Evolutionary conservation across 2,113 vertebrate species (phyloP).

Genomic region (Clupea harengus): DNA sequence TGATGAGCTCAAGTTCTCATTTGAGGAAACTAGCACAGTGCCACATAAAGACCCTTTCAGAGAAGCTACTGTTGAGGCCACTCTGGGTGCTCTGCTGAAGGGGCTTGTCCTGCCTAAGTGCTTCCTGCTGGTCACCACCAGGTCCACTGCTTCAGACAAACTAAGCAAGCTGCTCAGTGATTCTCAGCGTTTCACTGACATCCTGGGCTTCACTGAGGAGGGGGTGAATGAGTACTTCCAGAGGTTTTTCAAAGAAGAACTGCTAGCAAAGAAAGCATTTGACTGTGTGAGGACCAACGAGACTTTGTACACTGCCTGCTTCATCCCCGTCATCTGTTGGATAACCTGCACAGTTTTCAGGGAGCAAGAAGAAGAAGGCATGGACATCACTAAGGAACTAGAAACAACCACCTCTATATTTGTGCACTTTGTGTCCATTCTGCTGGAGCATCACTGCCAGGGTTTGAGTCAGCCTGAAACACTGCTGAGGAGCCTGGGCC

Average conservation of each 20-base stretch:
- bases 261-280: constrained; percentile 18
- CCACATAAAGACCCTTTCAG: constrained; percentile 37
- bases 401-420: constrained; percentile 24
- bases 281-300: constrained; percentile 25
- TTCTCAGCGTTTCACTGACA: constrained; percentile 29
- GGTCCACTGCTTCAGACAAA: constrained; percentile 51
- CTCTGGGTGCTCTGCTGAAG: constrained; percentile 57
- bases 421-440: constrained; percentile 18
- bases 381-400: not conserved
- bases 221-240: constrained; percentile 34
- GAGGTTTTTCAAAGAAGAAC: constrained; percentile 28
- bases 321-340: constrained; percentile 33
- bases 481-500: not conserved
- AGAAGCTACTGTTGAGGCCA: constrained; percentile 37
- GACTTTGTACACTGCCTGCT: constrained; percentile 34
- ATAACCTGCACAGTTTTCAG: constrained; percentile 33
- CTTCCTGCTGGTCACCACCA: constrained; percentile 61
- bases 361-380: not conserved
- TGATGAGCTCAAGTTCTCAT: constrained; percentile 47
- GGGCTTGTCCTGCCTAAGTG: constrained; percentile 47
- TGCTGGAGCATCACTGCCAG: constrained; percentile 23
- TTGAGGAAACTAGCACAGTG: not conserved
- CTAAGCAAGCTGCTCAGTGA: constrained; percentile 13
- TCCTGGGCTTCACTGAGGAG: constrained; percentile 34
- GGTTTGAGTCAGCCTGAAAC: not conserved